Conservation (phyloP, 2,113 vertebrate species). For the Urocynchramus pylzowi region DNA sequence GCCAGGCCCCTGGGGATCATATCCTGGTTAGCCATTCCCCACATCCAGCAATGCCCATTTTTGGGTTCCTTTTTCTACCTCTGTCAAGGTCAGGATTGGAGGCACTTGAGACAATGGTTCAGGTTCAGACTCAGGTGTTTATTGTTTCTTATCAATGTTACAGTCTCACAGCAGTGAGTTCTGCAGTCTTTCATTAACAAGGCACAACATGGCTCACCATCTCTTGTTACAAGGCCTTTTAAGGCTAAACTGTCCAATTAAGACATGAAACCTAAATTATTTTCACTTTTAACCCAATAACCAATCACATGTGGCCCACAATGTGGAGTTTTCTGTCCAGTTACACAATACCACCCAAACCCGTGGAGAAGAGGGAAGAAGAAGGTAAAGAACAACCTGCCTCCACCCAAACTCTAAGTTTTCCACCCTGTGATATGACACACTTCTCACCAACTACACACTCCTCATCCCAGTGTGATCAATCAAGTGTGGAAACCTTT, state of each 20-base stretch:
- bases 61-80: not conserved
- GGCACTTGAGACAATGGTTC: rapidly evolving
- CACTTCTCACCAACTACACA: not conserved
- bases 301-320: too few relatives aligned
- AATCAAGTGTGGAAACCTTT: not conserved
- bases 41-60: not conserved
- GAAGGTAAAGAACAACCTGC: not conserved
- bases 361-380: not conserved
- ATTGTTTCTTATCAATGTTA: not conserved
- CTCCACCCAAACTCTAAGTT: not conserved
- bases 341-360: not conserved
- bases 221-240: too few relatives aligned
- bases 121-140: not conserved
- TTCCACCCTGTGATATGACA: not conserved
- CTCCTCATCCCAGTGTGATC: not conserved
- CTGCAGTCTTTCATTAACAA: too few relatives aligned
- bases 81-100: not conserved
- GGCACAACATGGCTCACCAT: too few relatives aligned
- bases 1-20: not conserved
- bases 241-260: not conserved
- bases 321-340: not conserved
- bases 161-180: too few relatives aligned
- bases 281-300: not conserved
- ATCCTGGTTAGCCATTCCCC: not conserved
- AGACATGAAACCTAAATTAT: not conserved